phyloP scores from a whole-genome alignment of 2,888 invertebrate species.

The Drosophila paramelanica region DNA sequence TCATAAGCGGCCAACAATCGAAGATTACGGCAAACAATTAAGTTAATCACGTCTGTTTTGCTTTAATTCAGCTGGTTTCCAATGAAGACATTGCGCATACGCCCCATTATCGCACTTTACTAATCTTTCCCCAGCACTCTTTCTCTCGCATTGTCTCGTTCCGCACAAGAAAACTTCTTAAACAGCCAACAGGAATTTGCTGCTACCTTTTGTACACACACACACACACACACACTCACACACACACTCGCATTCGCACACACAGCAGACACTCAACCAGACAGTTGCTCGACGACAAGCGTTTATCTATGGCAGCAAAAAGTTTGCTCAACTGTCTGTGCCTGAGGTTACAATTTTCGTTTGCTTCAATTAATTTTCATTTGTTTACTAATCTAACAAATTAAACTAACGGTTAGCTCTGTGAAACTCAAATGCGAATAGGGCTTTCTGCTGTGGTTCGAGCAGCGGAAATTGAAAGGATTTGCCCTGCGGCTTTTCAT shows the following conservation, averaged over 20 bases:
- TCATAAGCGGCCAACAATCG: conserved; percentile 61
- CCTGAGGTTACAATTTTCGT: conserved; percentile 79
- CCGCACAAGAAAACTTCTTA: conserved; percentile 45
- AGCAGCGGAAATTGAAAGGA: conserved; percentile 74
- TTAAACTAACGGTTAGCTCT: conserved; percentile 77
- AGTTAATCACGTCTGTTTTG: conserved; percentile 73
- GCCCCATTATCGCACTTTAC: conserved; percentile 37
- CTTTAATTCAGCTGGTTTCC: conserved; percentile 39
- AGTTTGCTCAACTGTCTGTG: conserved; percentile 52
- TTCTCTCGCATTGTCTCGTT: background rate
- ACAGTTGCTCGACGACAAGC: conserved; percentile 55
- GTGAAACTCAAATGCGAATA: conserved; percentile 35
- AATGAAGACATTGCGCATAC: conserved; percentile 70
- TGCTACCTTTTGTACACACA: conserved; percentile 50
- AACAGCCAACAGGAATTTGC: conserved; percentile 44
- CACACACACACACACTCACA: conserved; percentile 20
- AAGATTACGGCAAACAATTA: conserved; percentile 77
- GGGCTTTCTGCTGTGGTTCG: conserved; percentile 19
- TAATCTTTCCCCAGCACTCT: background rate
- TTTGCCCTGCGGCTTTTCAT: conserved; percentile 35
- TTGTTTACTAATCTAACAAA: conserved; percentile 83
- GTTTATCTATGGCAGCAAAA: conserved; percentile 69
- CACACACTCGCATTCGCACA: background rate
- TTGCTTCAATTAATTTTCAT: conserved; percentile 83
- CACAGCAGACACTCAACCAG: background rate